These are phyloP conservation scores for Parthenolecanium corni DNA, from an alignment of 2,888 invertebrate genomes.

Conservation along the genomic window DNA sequence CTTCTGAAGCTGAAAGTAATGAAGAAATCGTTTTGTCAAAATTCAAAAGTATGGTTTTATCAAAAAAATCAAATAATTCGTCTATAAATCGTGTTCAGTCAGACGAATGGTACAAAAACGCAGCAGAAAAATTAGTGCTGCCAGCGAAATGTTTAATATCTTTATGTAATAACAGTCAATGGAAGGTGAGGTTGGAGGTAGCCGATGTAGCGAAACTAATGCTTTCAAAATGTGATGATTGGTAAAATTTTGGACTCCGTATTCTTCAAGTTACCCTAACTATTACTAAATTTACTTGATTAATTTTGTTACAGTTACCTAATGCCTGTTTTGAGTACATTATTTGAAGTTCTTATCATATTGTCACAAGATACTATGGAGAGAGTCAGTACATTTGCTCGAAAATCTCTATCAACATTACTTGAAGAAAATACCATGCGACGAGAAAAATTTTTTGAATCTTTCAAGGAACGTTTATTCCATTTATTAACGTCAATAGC, in stretches of 20 bases:
- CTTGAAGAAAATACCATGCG: conserved; percentile 36
- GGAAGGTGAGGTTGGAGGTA: conserved; percentile 15
- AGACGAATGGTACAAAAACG: conserved; percentile 11
- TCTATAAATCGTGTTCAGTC: neutral
- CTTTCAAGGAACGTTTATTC: conserved; percentile 47
- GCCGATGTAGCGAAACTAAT: neutral
- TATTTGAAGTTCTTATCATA: conserved; percentile 55
- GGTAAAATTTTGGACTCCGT: neutral
- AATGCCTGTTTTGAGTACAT: conserved; percentile 40
- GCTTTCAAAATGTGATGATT: conserved; percentile 1
- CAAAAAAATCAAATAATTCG: neutral
- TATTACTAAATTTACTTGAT: no score
- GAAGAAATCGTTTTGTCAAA: neutral
- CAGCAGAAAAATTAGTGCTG: neutral
- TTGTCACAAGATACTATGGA: conserved; percentile 53
- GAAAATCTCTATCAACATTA: conserved; percentile 39
- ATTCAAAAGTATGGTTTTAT: neutral
- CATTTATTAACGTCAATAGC: neutral
- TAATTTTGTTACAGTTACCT: conserved; percentile 38
- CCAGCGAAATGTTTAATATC: neutral
- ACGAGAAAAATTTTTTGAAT: conserved; percentile 42
- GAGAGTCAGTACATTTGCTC: conserved; percentile 43
- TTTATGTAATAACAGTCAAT: neutral
- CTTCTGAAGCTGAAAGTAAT: neutral
- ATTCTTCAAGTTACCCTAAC: no score